Evolutionary conservation across 2,113 vertebrate species (phyloP).

Genomic region (Lontra canadensis): DNA sequence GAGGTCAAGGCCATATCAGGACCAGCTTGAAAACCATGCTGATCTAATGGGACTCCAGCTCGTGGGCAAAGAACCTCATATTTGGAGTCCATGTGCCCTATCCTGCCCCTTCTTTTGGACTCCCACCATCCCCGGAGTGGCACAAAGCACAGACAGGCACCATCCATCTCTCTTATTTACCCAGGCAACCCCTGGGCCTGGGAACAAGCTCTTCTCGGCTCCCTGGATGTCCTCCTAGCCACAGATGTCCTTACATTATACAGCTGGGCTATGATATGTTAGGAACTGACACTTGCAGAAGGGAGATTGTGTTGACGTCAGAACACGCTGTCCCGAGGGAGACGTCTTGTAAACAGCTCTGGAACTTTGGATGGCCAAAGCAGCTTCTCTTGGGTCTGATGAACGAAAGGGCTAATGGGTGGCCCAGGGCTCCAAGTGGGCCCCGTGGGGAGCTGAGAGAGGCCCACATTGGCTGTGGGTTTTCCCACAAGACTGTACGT

Average conservation of each 20-base stretch:
- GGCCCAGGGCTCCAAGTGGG: neutral
- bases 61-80: neutral
- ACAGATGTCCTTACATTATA: neutral
- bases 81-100: neutral
- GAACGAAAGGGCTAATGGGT: neutral
- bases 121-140: neutral
- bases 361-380: neutral
- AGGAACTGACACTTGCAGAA: neutral
- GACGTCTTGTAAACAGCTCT: neutral
- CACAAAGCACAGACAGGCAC: neutral
- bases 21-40: neutral
- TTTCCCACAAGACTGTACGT: neutral
- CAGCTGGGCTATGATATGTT: neutral
- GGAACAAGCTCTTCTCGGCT: neutral
- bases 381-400: neutral
- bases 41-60: neutral
- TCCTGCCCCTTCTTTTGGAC: neutral
- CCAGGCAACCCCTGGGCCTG: neutral
- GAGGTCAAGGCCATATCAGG: neutral
- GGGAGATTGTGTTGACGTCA: neutral
- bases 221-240: neutral
- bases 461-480: rapidly evolving
- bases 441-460: neutral
- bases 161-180: neutral
- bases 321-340: neutral